Conservation (phyloP, 1,140 invertebrate species). For the Brachionus manjavacas region DNA sequence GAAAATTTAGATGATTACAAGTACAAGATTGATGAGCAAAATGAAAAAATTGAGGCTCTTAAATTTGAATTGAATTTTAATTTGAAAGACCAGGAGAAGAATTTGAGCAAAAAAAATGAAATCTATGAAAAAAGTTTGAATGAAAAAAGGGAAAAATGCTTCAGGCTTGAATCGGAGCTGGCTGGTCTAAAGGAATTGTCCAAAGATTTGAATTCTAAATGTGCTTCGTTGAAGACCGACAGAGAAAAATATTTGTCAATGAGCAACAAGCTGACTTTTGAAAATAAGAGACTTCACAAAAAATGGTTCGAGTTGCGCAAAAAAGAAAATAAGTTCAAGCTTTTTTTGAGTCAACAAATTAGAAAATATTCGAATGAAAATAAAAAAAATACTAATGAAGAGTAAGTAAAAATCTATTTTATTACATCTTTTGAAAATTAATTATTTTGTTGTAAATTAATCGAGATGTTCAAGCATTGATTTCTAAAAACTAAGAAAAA, state of each 20-base stretch:
- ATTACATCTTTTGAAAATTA: neutral
- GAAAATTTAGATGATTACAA: neutral
- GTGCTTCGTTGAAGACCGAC: neutral
- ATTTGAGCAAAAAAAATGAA: neutral
- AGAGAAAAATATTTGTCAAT: slow-evolving; percentile 4
- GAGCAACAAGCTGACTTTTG: neutral
- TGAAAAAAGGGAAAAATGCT: neutral
- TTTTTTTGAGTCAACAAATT: slow-evolving; percentile 16
- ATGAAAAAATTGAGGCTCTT: neutral
- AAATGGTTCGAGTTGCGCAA: slow-evolving; percentile 22
- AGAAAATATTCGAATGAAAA: neutral
- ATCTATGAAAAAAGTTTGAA: neutral
- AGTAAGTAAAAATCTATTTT: neutral
- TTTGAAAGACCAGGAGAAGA: neutral
- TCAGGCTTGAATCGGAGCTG: neutral
- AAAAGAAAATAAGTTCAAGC: slow-evolving; percentile 6
- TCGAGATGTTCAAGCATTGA: neutral
- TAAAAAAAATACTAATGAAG: neutral
- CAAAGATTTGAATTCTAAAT: neutral
- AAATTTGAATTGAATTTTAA: slow-evolving; percentile 5
- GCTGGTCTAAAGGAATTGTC: neutral
- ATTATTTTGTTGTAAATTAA: neutral
- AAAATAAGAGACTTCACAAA: neutral
- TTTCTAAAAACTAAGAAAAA: neutral
- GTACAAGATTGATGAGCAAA: neutral